These are phyloP conservation scores for Fregetta grallaria DNA, from an alignment of 2,113 vertebrate species.

Conservation along the genomic window DNA sequence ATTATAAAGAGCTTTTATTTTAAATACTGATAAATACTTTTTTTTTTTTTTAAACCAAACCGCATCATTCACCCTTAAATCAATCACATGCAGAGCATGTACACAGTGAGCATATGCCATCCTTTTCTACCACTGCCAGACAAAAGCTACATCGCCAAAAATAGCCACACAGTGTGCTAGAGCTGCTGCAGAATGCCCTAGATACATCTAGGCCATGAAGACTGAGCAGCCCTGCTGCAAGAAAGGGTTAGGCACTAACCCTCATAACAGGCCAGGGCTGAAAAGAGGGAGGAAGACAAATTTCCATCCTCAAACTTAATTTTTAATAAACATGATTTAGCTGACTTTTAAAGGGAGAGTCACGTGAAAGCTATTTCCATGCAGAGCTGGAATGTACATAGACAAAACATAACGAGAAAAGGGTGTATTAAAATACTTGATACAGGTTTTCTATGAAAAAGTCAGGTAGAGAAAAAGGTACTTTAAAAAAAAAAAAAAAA, in stretches of 20 bases:
- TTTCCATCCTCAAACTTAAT: background rate
- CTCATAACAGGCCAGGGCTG: background rate
- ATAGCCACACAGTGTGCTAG: conserved; percentile 50
- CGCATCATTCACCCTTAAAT: conserved; percentile 1
- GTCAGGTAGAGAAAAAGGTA: background rate
- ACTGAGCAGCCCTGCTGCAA: background rate
- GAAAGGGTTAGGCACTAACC: background rate
- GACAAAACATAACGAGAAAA: background rate
- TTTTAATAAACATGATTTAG: background rate
- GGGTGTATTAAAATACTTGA: background rate
- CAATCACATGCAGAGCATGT: conserved; percentile 39
- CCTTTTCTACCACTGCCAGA: conserved; percentile 41
- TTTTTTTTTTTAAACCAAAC: background rate
- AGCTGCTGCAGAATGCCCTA: conserved; percentile 64
- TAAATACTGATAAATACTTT: background rate
- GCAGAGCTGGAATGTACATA: background rate
- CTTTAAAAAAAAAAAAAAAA: background rate
- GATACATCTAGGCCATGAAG: conserved; percentile 34
- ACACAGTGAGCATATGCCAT: conserved; percentile 54
- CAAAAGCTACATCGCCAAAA: conserved; percentile 64
- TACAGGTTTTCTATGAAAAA: background rate
- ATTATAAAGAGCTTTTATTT: background rate
- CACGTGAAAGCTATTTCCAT: background rate
- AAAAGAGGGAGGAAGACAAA: background rate
- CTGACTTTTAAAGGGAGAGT: background rate